Base-by-base conservation (phyloP, 1,140 invertebrate genomes). In the Brachionus angularis region DNA sequence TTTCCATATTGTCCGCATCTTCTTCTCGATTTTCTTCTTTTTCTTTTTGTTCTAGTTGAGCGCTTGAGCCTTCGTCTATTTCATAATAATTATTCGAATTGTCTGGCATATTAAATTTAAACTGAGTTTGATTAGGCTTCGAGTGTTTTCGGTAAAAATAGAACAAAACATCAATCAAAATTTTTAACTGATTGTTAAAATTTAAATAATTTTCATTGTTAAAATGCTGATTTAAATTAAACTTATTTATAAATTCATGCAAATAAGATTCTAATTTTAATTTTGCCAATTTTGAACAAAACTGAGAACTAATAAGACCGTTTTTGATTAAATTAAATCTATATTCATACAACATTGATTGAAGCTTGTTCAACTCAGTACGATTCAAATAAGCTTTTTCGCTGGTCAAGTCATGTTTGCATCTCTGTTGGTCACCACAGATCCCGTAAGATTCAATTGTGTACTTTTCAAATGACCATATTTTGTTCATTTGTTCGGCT, bases 261-360 rank as follows among this genome's bases (percentile, higher is more conserved):
- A 67, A 23, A 31, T 67, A 67, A 29, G 62, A 67, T 27, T 67
- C 62, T 1, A 67, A 29, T 47, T 67, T 67, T 16, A 50, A 23
- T 34, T 29, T 67, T 21, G 62, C 62, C 23, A 67, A 29, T 67
- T 67, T 67, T 23, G 62, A 67, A 16, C 62, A 67, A 50, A 67
- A 67, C 27, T 67, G 62, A 12, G 62, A 49, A 42, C 62, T 67
- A 1, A 67, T 67, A 31, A 67, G 62, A n/a, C 62, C 62, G 33
- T 46, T 67, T 67, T 67, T 67, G 7, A 67, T 67, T 27, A 67
- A 36, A 67, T 67, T 67, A 25, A 47, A 67, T 67, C 62, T 67
- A 8, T 47, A 25, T 18, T 67, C 62, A 34, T 47, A 67, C 8
- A 67, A 36, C 62, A 67, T 67, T 8, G 46, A 39, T 29, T 67